Evolutionary conservation across 2,888 invertebrate genomes (phyloP).

Genomic region (Stratiomys singularior): DNA sequence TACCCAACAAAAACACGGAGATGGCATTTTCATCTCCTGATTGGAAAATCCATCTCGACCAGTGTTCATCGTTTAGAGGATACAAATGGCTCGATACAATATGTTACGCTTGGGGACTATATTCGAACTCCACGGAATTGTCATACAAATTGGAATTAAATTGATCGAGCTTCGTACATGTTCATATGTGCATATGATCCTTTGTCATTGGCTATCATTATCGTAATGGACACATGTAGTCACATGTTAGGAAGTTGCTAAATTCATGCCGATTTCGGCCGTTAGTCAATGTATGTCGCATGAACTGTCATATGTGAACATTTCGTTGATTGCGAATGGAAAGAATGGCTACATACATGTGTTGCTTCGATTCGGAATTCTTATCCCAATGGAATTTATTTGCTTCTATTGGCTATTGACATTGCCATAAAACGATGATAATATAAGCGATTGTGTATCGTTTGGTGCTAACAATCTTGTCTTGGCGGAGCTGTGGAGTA

Average conservation of each 20-base stretch:
- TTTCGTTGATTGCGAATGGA: not conserved
- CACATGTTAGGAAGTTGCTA: not conserved
- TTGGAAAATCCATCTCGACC: not conserved
- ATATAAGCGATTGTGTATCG: not conserved
- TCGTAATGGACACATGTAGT: not conserved
- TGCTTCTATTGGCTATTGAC: not conserved
- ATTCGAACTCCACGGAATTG: not conserved
- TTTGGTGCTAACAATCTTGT: not conserved
- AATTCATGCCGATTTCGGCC: not conserved
- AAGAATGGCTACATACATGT: not conserved
- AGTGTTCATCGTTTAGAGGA: not conserved
- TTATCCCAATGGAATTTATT: not conserved
- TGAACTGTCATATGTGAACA: not conserved
- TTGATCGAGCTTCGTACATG: not conserved
- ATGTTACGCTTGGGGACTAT: not conserved
- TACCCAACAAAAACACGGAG: not conserved
- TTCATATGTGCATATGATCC: not conserved
- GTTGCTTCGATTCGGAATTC: not conserved
- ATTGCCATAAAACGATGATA: constrained; percentile 11
- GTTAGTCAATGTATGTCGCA: not conserved
- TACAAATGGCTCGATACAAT: not conserved
- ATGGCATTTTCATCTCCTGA: not conserved
- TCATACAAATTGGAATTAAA: constrained; percentile 14
- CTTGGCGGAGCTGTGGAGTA: not conserved
- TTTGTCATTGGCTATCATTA: not conserved